These are phyloP conservation scores for Saturnia japonica DNA, from an alignment of 2,888 invertebrate genomes.

Conservation along the genomic window DNA sequence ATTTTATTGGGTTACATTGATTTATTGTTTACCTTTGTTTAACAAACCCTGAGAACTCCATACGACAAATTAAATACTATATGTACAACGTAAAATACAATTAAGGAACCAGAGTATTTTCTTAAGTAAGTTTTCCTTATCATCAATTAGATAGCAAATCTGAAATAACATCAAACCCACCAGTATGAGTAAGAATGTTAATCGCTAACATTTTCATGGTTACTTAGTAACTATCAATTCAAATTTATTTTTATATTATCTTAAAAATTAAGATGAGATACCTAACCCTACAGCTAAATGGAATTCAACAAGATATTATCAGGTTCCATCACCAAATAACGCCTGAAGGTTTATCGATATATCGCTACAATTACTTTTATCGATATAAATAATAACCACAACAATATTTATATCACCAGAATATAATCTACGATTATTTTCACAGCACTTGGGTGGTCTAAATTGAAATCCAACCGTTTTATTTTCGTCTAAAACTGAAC, in stretches of 20 bases:
- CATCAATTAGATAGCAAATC: background rate
- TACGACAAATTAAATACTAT: no score
- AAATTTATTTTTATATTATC: background rate
- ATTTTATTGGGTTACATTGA: background rate
- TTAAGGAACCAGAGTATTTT: no score
- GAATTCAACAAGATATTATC: slow-evolving; percentile 11
- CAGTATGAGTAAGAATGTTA: background rate
- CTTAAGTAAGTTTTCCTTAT: background rate
- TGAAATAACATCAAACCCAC: background rate
- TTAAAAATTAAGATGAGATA: background rate
- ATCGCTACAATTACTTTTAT: slow-evolving; percentile 13
- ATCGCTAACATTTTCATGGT: background rate
- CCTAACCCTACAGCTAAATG: background rate
- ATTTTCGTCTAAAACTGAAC: background rate
- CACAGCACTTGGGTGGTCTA: slow-evolving; percentile 10
- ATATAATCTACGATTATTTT: slow-evolving; percentile 8
- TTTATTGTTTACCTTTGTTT: background rate
- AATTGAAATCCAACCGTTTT: background rate
- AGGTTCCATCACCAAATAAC: slow-evolving; percentile 7
- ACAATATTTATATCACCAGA: background rate
- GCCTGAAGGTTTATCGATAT: slow-evolving; percentile 11
- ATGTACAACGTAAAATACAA: no score
- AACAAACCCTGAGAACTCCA: background rate
- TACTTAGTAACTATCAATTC: background rate
- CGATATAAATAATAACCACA: slow-evolving; percentile 8